A percentile compares a stretch with the other conserved stretches of the same genome.
These are phyloP conservation scores for Rotaria socialis DNA, from an alignment of 2,888 invertebrate genomes.

Conservation along the genomic window DNA sequence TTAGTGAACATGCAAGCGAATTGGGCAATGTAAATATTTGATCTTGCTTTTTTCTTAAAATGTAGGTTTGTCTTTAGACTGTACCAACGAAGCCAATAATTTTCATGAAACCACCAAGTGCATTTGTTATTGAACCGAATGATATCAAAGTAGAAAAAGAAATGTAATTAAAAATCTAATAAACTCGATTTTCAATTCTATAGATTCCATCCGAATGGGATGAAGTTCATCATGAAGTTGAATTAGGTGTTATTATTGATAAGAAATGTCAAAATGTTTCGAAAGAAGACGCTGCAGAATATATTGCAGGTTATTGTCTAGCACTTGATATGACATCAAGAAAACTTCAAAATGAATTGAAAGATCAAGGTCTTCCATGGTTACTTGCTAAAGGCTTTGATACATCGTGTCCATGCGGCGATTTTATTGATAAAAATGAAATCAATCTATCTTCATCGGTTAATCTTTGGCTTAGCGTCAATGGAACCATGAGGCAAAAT, in stretches of 20 bases:
- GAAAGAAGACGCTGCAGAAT: conserved; percentile 63
- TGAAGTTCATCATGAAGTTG: conserved; percentile 71
- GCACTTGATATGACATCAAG: conserved; percentile 73
- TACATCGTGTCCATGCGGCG: conserved; percentile 71
- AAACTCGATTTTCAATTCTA: conserved; percentile 47
- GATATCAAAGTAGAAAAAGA: background rate
- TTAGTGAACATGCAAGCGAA: conserved; percentile 34
- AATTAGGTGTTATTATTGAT: conserved; percentile 72
- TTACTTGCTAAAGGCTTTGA: conserved; percentile 74
- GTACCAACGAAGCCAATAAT: background rate
- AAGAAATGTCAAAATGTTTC: conserved; percentile 65
- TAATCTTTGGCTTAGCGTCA: conserved; percentile 60
- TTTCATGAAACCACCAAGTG: conserved; percentile 31
- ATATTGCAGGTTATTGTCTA: conserved; percentile 70
- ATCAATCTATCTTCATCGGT: conserved; percentile 51
- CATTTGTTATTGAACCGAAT: background rate
- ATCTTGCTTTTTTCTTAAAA: background rate
- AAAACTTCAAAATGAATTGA: conserved; percentile 61
- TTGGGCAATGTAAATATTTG: background rate
- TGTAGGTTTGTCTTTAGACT: background rate
- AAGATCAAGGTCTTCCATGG: conserved; percentile 70
- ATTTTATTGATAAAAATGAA: conserved; percentile 64
- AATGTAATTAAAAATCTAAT: too few species aligned
- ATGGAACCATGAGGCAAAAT: conserved; percentile 65
- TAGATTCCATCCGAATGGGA: conserved; percentile 68